Evolutionary conservation across 2,113 vertebrate species (phyloP).

Genomic region (Setophaga coronata): DNA sequence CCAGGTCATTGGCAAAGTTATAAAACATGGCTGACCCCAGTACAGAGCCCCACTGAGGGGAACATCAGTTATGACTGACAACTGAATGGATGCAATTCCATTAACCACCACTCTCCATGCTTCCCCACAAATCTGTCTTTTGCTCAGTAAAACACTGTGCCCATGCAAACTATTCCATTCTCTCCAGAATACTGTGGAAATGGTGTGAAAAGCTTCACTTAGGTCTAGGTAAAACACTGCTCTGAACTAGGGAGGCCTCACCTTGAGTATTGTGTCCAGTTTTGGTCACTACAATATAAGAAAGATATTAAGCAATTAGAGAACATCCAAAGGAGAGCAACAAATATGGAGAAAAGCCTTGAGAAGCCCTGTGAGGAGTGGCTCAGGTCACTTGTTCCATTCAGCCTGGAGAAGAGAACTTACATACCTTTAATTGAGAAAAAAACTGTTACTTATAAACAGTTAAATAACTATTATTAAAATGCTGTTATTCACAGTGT

Average conservation of each 20-base stretch:
- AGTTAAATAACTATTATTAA: neutral
- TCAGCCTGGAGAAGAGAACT: neutral
- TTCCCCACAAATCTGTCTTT: neutral
- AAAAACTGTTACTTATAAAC: neutral
- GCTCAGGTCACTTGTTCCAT: fast-evolving
- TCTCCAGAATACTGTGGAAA: neutral
- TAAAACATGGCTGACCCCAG: too few species aligned
- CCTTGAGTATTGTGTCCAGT: neutral
- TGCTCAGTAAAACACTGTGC: neutral
- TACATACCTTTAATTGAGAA: neutral
- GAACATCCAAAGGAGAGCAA: neutral
- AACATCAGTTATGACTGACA: neutral
- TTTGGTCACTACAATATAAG: neutral
- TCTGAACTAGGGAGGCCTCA: fast-evolving
- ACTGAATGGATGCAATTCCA: too few species aligned
- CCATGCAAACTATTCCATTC: neutral
- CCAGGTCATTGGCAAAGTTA: neutral
- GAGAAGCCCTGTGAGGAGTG: neutral
- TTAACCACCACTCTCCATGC: too few species aligned
- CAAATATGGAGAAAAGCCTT: neutral
- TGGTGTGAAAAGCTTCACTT: neutral
- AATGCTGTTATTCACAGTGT: neutral
- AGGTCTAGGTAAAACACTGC: neutral
- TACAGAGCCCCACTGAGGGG: neutral
- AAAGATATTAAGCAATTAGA: neutral